Evolutionary conservation across 1,140 invertebrate genomes (phyloP).

Genomic region (Rhopalosiphum maidis): DNA sequence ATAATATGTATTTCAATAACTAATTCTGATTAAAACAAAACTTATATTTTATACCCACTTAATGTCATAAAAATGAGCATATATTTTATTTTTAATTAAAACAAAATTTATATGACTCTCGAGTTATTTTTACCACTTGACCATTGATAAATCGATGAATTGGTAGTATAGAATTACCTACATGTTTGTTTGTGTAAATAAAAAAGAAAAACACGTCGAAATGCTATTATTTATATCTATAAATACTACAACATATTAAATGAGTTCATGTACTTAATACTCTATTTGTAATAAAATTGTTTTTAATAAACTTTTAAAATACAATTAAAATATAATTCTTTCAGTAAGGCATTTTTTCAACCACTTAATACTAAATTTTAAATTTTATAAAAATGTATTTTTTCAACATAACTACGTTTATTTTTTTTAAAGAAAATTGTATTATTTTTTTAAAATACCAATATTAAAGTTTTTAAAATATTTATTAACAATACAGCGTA

Average conservation of each 20-base stretch:
- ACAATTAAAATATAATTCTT: not conserved
- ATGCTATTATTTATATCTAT: not conserved
- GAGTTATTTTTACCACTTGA: not conserved
- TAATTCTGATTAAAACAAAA: not conserved
- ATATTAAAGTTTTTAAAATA: not conserved
- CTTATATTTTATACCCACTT: not conserved
- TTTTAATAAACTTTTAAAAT: not conserved
- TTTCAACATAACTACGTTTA: not conserved
- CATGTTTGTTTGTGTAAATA: not conserved
- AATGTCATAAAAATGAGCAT: constrained; percentile 20
- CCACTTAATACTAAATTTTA: not conserved
- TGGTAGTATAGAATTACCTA: not conserved
- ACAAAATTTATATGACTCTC: not conserved
- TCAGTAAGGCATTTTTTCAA: not conserved
- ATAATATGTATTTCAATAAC: not conserved
- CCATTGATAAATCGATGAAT: not conserved
- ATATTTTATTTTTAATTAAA: constrained; percentile 25
- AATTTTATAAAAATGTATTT: not conserved
- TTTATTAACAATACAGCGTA: not conserved
- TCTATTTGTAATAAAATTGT: not conserved
- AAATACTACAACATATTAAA: not conserved
- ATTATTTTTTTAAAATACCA: not conserved
- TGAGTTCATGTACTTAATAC: not conserved
- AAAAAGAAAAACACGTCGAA: not conserved
- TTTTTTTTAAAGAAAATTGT: not conserved